Conservation (phyloP, 53 echinoderm and acorn worm genomes). For the Henricia sp. region DNA sequence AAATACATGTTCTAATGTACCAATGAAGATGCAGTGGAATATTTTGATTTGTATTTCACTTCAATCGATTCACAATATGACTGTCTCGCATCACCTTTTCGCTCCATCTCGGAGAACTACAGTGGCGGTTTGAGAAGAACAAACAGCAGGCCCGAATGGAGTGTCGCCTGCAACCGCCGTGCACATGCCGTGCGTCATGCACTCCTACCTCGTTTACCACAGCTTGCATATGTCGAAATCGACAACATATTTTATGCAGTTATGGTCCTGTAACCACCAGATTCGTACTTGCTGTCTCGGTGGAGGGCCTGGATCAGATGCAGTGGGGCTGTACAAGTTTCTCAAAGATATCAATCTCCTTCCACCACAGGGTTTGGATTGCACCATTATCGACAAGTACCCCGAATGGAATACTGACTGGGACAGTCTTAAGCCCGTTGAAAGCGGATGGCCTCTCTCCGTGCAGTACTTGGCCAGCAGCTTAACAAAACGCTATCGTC, state of each 20-base stretch:
- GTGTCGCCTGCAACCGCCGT: background rate
- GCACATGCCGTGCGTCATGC: slow-evolving; percentile 3
- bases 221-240: background rate
- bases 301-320: slow-evolving; percentile 40
- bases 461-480: background rate
- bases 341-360: background rate
- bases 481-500: background rate
- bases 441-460: background rate
- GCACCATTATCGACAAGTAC: background rate
- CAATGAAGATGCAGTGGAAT: background rate
- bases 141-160: slow-evolving; percentile 16
- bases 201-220: slow-evolving; percentile 15
- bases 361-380: background rate
- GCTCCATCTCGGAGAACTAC: background rate
- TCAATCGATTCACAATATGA: background rate
- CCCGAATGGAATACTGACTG: slow-evolving; percentile 9
- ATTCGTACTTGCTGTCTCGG: slow-evolving; percentile 18
- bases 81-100: background rate
- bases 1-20: too few species aligned
- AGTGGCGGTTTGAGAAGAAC: background rate
- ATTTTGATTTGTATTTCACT: slow-evolving; percentile 11
- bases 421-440: background rate
- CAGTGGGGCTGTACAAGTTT: slow-evolving; percentile 21
- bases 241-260: background rate
- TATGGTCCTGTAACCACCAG: background rate